Percentiles rank a stretch among this genome's conserved stretches.
phyloP scores from a whole-genome alignment of 23 tunicate genomes.

The Styela plicata region DNA sequence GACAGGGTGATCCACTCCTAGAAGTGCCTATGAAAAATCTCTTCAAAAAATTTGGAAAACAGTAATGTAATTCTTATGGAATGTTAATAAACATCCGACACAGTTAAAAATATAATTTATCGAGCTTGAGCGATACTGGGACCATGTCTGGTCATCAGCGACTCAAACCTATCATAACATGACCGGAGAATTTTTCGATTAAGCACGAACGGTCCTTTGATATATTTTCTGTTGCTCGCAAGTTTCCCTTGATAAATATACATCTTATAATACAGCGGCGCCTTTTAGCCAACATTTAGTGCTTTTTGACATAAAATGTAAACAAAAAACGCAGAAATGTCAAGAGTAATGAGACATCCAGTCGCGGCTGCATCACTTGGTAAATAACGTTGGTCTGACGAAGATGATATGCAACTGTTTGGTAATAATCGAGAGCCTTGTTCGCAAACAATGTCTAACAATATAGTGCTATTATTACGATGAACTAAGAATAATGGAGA shows the following conservation, averaged over 20 bases:
- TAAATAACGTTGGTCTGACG: not conserved
- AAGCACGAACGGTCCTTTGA: not conserved
- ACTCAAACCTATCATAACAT: too few species aligned
- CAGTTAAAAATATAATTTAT: too few species aligned
- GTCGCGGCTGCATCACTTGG: not conserved
- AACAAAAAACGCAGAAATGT: not conserved
- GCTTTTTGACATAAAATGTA: not conserved
- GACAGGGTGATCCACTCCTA: too few species aligned
- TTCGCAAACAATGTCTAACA: not conserved
- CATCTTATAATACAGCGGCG: not conserved
- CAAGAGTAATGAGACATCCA: not conserved
- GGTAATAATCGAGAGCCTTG: not conserved
- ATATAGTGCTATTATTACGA: not conserved
- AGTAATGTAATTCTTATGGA: too few species aligned
- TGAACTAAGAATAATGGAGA: not conserved
- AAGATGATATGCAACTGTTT: not conserved
- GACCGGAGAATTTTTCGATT: too few species aligned
- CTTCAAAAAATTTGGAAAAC: too few species aligned
- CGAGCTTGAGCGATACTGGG: too few species aligned
- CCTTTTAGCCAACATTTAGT: not conserved
- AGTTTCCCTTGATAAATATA: not conserved
- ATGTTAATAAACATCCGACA: too few species aligned
- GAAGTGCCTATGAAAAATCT: too few species aligned
- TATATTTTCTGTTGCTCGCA: not conserved
- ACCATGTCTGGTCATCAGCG: too few species aligned